These are phyloP conservation scores for Hoplias malabaricus DNA, from an alignment of 2,113 vertebrate species.

Conservation along the genomic window DNA sequence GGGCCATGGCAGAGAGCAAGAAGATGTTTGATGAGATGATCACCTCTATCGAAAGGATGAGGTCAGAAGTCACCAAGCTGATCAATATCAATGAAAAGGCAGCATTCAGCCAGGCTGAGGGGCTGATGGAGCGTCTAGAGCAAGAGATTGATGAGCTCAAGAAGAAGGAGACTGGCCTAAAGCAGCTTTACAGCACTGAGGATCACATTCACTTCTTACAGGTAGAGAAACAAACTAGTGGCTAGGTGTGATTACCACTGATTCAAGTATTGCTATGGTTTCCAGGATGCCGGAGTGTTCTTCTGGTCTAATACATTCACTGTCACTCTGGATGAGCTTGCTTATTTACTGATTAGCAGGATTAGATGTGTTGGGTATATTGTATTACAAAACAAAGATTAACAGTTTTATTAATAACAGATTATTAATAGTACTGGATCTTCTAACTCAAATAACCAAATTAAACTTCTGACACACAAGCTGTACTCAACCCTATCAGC, in stretches of 20 bases:
- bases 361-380: too few species aligned
- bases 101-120: slow-evolving; percentile 76
- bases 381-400: too few species aligned
- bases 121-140: slow-evolving; percentile 76
- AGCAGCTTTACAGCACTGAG: slow-evolving; percentile 79
- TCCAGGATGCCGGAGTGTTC: neutral
- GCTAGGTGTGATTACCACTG: neutral
- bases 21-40: slow-evolving; percentile 83
- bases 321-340: too few species aligned
- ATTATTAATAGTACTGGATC: neutral
- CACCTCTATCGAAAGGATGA: slow-evolving; percentile 79
- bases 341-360: too few species aligned
- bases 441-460: neutral
- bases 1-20: slow-evolving; percentile 80
- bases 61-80: slow-evolving; percentile 78
- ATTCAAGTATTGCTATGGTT: neutral
- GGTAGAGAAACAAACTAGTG: slow-evolving; percentile 51
- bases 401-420: too few species aligned
- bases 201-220: slow-evolving; percentile 81
- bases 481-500: neutral
- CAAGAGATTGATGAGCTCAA: slow-evolving; percentile 79
- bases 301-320: too few species aligned
- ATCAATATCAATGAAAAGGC: slow-evolving; percentile 80
- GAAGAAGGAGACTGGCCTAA: slow-evolving; percentile 76
- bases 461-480: neutral